A percentile compares a stretch with the other conserved stretches of the same genome.
Evolutionary conservation across 2,113 vertebrate species (phyloP).

Genomic region (Hippotragus niger): DNA sequence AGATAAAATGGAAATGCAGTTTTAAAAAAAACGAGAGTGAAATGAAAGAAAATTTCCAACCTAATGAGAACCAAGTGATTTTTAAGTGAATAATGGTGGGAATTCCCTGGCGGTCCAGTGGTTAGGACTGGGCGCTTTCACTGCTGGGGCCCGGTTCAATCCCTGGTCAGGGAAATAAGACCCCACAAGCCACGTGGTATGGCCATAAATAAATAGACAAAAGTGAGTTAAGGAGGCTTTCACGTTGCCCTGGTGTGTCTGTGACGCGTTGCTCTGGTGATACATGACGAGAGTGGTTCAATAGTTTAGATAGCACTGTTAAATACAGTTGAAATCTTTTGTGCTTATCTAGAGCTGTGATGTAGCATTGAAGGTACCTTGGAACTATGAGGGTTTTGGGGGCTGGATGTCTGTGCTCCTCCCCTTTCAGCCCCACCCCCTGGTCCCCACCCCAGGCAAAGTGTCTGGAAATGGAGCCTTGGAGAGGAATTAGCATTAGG

Average conservation of each 20-base stretch:
- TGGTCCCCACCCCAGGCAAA: rapidly evolving
- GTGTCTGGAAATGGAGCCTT: neutral
- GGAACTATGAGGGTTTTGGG: neutral
- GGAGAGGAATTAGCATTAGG: neutral
- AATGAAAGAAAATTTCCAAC: neutral
- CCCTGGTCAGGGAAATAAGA: neutral
- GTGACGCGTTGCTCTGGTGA: too few relatives aligned
- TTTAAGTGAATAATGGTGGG: neutral
- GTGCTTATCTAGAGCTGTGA: neutral
- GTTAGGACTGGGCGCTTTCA: neutral
- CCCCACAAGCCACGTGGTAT: neutral
- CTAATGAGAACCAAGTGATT: neutral
- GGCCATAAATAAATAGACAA: neutral
- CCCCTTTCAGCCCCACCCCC: neutral
- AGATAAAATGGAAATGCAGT: neutral
- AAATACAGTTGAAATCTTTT: neutral
- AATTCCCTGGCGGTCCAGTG: neutral
- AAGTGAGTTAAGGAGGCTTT: neutral
- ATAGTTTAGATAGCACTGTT: neutral
- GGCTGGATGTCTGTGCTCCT: neutral
- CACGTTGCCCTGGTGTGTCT: neutral
- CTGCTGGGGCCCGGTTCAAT: neutral
- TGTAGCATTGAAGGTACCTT: neutral
- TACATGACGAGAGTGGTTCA: neutral
- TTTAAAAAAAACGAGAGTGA: neutral